Percentiles rank a stretch among this genome's conserved stretches.
Conservation (phyloP, 2,888 invertebrate species). For the Athalia rosae region DNA sequence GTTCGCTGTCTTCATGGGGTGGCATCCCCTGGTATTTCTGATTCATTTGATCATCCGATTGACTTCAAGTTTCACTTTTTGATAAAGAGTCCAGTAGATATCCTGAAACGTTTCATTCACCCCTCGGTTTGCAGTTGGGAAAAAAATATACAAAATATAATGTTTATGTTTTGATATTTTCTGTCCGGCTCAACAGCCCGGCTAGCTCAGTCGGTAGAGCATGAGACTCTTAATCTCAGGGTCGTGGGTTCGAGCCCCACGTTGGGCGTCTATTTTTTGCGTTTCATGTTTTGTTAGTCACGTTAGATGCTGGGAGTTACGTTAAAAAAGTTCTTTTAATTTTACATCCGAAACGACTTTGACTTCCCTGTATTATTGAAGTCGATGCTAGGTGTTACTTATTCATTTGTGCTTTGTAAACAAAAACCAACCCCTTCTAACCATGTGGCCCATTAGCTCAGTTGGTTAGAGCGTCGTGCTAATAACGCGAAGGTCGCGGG, state of each 20-base stretch:
- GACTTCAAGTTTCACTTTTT: too few relatives aligned
- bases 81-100: too few relatives aligned
- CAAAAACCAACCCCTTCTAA: too few relatives aligned
- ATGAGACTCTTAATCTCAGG: conserved; percentile 45
- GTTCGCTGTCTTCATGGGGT: background rate
- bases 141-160: too few relatives aligned
- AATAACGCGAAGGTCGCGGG: conserved; percentile 55
- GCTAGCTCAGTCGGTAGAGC: conserved; percentile 45
- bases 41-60: too few relatives aligned
- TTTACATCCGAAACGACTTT: too few relatives aligned
- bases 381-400: too few relatives aligned
- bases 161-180: background rate
- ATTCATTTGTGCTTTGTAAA: too few relatives aligned
- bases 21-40: too few relatives aligned
- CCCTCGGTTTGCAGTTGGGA: too few relatives aligned
- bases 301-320: background rate
- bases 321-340: background rate
- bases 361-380: too few relatives aligned
- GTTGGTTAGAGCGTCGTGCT: conserved; percentile 49
- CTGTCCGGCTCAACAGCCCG: background rate
- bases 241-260: conserved; percentile 40
- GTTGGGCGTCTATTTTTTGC: conserved; percentile 15
- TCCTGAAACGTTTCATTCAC: too few relatives aligned
- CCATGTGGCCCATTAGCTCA: conserved; percentile 42
- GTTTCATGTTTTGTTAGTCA: background rate